Base-by-base conservation (phyloP, 2,888 invertebrate species). In the Ypsolopha scabrella region DNA sequence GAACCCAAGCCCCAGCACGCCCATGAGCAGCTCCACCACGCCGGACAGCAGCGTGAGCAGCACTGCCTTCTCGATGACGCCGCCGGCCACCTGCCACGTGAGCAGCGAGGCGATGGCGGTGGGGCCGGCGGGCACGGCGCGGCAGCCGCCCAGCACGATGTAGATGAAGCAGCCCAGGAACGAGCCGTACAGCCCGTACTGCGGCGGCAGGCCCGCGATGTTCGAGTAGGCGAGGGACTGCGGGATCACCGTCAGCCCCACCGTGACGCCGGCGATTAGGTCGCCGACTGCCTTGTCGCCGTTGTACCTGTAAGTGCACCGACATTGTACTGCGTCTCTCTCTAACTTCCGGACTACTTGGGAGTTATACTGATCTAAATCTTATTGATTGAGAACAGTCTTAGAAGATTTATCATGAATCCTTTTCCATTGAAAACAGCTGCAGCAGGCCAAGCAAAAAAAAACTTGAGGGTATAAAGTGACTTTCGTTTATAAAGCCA, bases 101-200 rank as follows among this genome's bases (percentile, higher is more conserved):
- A 97, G 88, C 52, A 97, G 85, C 4, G 97, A 94, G 58, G 95
- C 92, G 63, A 97, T 96, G 55, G 97, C 97, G 1, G 96, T 96
- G 11, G 97, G 97, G 9, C 97, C 97, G 61, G 96, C 90, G 0
- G 97, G 96, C 54, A 96, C 93, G 72, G 97, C 96, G 73, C 96
- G 95, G 70, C 96, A 95, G 57, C 95, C 96, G 47, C 97, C 97
- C 61, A 98, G 89, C 59, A 97, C 80, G 63, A 95, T 93, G 87
- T 98, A 98, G 55, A 97, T 88, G 77, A 97, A 93, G 72, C 94
- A 93, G 45, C 97, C 96, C 65, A 97, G 80, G 80, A 97, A 97
- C n/a, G 97, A 95, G 51, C 96, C 94, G 79, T 97, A 97, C 50
- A 98, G 87, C 43, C 97, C 98, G 78, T 95, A 94, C 93, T 96